These are phyloP conservation scores for Grallaria varia DNA, from an alignment of 2,113 vertebrate species.

Conservation along the genomic window DNA sequence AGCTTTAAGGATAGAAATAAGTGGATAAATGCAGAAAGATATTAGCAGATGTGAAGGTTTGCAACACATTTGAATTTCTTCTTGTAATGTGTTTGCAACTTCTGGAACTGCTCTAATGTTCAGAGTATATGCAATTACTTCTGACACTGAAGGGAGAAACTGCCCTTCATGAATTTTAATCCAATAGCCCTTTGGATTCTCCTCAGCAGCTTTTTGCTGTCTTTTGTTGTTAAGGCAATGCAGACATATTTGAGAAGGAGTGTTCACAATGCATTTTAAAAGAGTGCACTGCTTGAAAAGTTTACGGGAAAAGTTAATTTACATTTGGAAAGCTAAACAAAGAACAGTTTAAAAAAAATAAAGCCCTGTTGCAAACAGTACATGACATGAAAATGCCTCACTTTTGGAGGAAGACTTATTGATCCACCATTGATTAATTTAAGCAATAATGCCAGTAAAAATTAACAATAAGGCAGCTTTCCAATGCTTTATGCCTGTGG, in stretches of 20 bases:
- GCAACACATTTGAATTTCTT: background rate
- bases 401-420: background rate
- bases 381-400: background rate
- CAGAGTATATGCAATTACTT: background rate
- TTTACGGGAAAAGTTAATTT: background rate
- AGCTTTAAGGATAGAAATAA: background rate
- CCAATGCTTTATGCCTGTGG: background rate
- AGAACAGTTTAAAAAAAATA: background rate
- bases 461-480: background rate
- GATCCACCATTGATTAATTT: background rate
- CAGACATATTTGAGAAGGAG: background rate
- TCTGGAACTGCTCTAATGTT: background rate
- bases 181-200: conserved; percentile 13
- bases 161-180: conserved; percentile 47
- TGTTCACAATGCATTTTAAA: conserved; percentile 31
- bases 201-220: conserved; percentile 15
- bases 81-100: conserved; percentile 6
- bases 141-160: conserved; percentile 3
- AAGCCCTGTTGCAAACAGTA: background rate
- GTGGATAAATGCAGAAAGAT: background rate
- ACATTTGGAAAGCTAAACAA: conserved; percentile 8
- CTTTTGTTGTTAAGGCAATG: conserved; percentile 8
- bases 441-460: background rate
- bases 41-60: background rate
- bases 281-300: background rate